Base-by-base conservation (phyloP, 1,140 invertebrate genomes). In the Drosophila pachea region DNA sequence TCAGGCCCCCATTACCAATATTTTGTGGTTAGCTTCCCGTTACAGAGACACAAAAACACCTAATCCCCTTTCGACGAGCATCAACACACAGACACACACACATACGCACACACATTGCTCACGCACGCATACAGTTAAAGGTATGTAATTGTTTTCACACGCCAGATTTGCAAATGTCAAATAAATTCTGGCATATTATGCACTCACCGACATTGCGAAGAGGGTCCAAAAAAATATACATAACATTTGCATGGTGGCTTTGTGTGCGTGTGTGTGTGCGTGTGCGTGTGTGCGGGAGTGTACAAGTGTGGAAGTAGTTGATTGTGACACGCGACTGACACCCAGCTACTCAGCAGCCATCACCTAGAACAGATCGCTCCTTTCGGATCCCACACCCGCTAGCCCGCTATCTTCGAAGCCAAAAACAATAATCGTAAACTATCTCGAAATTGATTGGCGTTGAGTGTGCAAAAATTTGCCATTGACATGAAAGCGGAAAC, bases 141-240 rank as follows among this genome's bases (percentile, higher is more conserved):
- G 40, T 74, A 76, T 83, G 73, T 86, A 84, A 84, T 84, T 84
- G 81, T 76, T 79, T 79, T 84, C 79, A 84, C 81, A 84, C 81
- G 56, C 55, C 69, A 79, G 78, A 84, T 66, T 78, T 71, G 53
- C 73, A 71, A 84, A 76, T 78, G 78, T 86, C 69, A 86, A 76
- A 76, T 76, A 74, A 86, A 83, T 75, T 75, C 62, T 68, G 60
- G 58, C 68, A 76, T 76, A 83, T 84, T 76, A 76, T 83, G 73
- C 74, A 75, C 72, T 69, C 72, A 12, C 8, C 32, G 32, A 9
- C 33, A 22, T 22, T 22, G 22, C 22, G 22, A 22, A 8, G 33
- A 12, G 40, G 22, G 22, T 31, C 12, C 8, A 35, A 38, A 35
- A 35, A 35, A 45, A 11, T 32, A 33, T 47, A n/a, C 36, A 65